Evolutionary conservation across 2,888 invertebrate species (phyloP).

Genomic region (Herminia tarsipennalis): DNA sequence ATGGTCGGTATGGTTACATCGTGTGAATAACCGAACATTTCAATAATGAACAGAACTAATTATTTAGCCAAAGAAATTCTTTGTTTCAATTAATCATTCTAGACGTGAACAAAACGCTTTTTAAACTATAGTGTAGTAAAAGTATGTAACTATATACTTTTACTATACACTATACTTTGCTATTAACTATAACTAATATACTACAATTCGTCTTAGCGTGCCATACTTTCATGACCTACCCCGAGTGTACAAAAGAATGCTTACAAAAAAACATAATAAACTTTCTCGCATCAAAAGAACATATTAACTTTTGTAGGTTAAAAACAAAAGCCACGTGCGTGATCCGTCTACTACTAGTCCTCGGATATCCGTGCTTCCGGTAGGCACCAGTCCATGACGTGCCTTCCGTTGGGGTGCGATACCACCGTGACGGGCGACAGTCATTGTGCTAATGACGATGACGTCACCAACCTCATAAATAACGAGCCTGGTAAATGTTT

Average conservation of each 20-base stretch:
- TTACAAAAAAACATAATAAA: constrained; percentile 5
- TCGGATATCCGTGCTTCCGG: constrained; percentile 80
- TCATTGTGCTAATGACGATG: constrained; percentile 51
- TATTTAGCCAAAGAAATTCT: constrained; percentile 10
- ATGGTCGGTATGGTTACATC: no score
- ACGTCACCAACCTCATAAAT: constrained; percentile 46
- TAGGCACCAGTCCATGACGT: constrained; percentile 71
- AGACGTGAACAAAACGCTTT: constrained; percentile 10
- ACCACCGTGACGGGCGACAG: constrained; percentile 59
- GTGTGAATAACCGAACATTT: constrained; percentile 6
- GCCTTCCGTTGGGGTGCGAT: constrained; percentile 72
- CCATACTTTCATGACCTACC: constrained; percentile 1
- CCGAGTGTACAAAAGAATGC: background rate
- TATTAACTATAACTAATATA: no score
- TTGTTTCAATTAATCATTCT: constrained; percentile 27
- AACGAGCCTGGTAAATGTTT: constrained; percentile 15
- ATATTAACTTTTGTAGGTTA: constrained; percentile 29
- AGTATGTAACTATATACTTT: no score
- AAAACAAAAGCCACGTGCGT: constrained; percentile 43
- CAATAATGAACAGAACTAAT: constrained; percentile 14
- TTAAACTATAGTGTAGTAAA: no score
- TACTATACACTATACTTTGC: no score
- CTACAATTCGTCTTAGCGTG: constrained; percentile 2
- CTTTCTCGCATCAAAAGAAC: constrained; percentile 26
- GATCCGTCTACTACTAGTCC: constrained; percentile 42